phyloP scores from a whole-genome alignment of 2,888 invertebrate genomes.

The Pristionchus exspectatus region DNA sequence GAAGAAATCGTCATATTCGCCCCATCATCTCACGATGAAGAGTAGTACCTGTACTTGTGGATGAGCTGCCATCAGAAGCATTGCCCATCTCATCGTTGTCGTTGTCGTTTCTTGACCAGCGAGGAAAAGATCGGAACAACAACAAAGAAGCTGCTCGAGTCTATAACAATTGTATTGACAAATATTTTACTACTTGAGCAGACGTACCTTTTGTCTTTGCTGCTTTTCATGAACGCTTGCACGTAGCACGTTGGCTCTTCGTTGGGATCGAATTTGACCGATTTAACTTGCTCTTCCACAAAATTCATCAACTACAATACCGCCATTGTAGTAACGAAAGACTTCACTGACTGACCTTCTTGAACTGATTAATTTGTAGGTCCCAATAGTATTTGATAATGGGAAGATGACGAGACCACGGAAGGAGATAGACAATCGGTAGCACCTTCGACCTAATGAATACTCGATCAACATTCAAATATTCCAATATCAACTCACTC shows the following conservation, averaged over 20 bases:
- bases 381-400: not conserved
- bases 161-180: too few species aligned
- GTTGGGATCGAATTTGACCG: not conserved
- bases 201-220: not conserved
- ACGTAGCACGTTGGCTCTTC: not conserved
- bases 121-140: too few species aligned
- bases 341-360: not conserved
- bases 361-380: not conserved
- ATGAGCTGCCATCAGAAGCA: conserved; percentile 60
- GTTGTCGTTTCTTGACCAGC: too few species aligned
- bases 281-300: not conserved
- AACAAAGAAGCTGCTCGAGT: too few species aligned
- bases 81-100: not conserved
- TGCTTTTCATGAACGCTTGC: not conserved
- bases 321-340: not conserved
- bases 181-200: too few species aligned
- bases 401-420: conserved; percentile 8
- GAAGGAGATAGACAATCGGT: not conserved
- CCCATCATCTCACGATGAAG: too few species aligned
- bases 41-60: conserved; percentile 61
- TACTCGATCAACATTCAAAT: not conserved
- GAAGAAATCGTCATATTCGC: too few species aligned
- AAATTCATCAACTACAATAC: not conserved
- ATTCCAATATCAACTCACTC: not conserved
- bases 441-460: not conserved